phyloP scores from a whole-genome alignment of 2,797 vertebrate genomes.

The Myotis pilosus region DNA sequence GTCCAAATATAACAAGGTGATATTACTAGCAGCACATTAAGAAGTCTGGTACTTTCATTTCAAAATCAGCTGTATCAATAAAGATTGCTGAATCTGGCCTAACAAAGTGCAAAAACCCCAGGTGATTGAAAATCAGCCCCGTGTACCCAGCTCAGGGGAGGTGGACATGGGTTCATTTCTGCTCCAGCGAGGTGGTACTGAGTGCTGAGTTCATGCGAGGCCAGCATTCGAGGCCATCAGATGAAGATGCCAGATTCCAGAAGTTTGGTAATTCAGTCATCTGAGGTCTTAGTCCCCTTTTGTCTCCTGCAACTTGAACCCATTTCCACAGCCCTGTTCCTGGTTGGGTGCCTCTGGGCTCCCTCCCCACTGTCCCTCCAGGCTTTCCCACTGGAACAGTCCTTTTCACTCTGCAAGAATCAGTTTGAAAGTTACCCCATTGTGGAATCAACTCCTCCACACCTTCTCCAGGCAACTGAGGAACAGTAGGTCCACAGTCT shows the following conservation, averaged over 20 bases:
- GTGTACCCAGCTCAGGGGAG: no score
- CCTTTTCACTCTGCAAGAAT: background rate
- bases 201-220: background rate
- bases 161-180: background rate
- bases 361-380: background rate
- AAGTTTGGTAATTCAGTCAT: background rate
- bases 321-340: background rate
- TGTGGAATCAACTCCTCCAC: background rate
- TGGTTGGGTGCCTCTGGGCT: background rate
- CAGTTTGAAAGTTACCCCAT: background rate
- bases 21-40: background rate
- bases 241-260: background rate
- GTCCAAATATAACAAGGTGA: background rate
- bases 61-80: background rate
- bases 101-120: background rate
- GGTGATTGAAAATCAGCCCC: background rate
- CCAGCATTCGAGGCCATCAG: background rate
- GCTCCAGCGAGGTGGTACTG: background rate
- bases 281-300: background rate
- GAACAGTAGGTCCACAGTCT: background rate
- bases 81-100: background rate
- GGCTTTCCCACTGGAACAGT: background rate
- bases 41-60: background rate
- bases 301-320: background rate
- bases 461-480: background rate